These are phyloP conservation scores for Neodiprion lecontei DNA, from an alignment of 1,140 invertebrate genomes.

Conservation along the genomic window DNA sequence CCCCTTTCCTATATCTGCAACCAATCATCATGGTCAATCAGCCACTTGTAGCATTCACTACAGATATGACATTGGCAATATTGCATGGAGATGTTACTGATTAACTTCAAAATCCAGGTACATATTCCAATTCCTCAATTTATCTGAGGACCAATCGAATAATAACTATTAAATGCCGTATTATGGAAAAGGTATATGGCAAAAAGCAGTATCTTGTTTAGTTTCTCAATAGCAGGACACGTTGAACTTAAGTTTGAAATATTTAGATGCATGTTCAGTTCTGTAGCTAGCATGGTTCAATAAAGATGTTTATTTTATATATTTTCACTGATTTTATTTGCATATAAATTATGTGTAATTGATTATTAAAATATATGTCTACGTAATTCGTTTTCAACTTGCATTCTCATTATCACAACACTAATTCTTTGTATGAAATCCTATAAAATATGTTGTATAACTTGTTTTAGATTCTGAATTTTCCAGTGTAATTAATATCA, in stretches of 20 bases:
- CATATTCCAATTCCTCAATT: neutral
- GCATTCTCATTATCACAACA: no score
- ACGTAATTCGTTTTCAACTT: no score
- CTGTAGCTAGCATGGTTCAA: constrained; percentile 13
- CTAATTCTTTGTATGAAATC: no score
- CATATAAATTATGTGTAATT: constrained; percentile 10
- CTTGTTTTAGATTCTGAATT: no score
- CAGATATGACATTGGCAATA: neutral
- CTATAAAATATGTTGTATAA: no score
- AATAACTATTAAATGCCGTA: neutral
- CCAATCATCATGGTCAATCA: neutral
- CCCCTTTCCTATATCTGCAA: neutral
- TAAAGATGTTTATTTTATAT: constrained; percentile 18
- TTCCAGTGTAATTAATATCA: no score
- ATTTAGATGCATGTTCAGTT: constrained; percentile 12
- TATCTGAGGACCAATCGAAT: neutral
- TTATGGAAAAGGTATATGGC: neutral
- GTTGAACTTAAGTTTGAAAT: neutral
- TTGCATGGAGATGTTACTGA: neutral
- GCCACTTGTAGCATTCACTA: neutral
- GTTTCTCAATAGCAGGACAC: neutral
- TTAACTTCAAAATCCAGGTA: neutral
- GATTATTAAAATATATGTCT: no score
- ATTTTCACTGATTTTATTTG: constrained; percentile 14
- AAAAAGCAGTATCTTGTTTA: neutral